Evolutionary conservation across 2,797 vertebrate species (phyloP).

Genomic region (Oreonectes daqikongensis): DNA sequence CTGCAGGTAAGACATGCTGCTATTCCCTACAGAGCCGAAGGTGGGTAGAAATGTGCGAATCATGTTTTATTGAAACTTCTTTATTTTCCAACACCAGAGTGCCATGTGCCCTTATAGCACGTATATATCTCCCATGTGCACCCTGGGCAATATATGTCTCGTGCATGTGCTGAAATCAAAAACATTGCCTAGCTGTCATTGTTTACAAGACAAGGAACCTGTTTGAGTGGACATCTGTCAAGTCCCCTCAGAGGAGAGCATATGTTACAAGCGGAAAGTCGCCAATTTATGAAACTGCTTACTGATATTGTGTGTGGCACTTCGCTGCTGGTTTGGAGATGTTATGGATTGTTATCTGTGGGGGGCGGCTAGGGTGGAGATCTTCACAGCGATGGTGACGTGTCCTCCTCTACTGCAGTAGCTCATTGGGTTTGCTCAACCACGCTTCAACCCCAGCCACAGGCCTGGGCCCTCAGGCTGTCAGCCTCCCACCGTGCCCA

Average conservation of each 20-base stretch:
- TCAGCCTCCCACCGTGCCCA: constrained; percentile 48
- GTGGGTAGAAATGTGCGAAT: constrained; percentile 35
- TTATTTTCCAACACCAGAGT: constrained; percentile 19
- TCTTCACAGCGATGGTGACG: constrained; percentile 48
- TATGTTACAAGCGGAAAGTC: constrained; percentile 23
- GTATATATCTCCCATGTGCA: constrained; percentile 13
- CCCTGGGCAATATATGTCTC: constrained; percentile 34
- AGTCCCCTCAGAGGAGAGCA: neutral
- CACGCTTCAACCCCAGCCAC: constrained; percentile 53
- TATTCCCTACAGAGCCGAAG: constrained; percentile 7
- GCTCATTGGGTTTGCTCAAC: constrained; percentile 58
- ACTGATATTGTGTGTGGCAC: constrained; percentile 32
- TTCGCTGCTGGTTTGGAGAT: constrained; percentile 29
- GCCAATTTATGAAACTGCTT: constrained; percentile 20
- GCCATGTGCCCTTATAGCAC: constrained; percentile 20
- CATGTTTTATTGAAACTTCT: constrained; percentile 34
- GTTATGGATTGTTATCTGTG: constrained; percentile 21
- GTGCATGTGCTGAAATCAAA: constrained; percentile 32
- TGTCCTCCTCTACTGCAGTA: constrained; percentile 50
- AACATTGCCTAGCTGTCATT: constrained; percentile 34
- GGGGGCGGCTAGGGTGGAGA: constrained; percentile 33
- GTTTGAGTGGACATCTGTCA: constrained; percentile 40
- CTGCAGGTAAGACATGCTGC: neutral
- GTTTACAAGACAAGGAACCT: constrained; percentile 37
- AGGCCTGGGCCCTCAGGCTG: constrained; percentile 54